Evolutionary conservation across 2,797 vertebrate genomes (phyloP).

Genomic region (Hipposideros larvatus): DNA sequence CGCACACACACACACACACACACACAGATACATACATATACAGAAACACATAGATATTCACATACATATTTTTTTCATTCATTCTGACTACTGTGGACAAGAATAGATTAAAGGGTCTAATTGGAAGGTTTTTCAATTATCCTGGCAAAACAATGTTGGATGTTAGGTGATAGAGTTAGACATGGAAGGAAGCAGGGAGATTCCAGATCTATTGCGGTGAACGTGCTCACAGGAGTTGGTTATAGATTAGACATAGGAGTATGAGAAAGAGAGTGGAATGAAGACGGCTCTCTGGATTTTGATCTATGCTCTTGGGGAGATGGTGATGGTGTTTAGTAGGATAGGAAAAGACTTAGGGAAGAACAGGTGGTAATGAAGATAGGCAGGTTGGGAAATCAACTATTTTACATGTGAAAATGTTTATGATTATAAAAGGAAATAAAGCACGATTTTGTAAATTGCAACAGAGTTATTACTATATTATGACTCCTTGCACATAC

Average conservation of each 20-base stretch:
- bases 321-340: neutral
- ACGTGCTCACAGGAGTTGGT: neutral
- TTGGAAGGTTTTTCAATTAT: conserved; percentile 7
- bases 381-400: neutral
- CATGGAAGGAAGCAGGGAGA: neutral
- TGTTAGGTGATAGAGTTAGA: neutral
- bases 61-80: neutral
- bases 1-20: neutral
- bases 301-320: neutral
- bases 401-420: neutral
- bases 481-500: neutral
- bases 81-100: neutral
- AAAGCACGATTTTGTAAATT: neutral
- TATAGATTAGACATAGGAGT: neutral
- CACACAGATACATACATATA: neutral
- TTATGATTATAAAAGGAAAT: neutral
- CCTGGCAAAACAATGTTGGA: neutral
- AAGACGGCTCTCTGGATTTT: neutral
- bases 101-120: neutral
- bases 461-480: neutral
- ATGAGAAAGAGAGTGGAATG: too few species aligned
- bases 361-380: neutral
- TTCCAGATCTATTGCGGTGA: neutral
- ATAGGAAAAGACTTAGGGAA: neutral
- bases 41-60: neutral